A percentile compares a stretch with the other conserved stretches of the same genome.
phyloP scores from a whole-genome alignment of 2,797 vertebrate genomes.

The Emydoidea blandingii region DNA sequence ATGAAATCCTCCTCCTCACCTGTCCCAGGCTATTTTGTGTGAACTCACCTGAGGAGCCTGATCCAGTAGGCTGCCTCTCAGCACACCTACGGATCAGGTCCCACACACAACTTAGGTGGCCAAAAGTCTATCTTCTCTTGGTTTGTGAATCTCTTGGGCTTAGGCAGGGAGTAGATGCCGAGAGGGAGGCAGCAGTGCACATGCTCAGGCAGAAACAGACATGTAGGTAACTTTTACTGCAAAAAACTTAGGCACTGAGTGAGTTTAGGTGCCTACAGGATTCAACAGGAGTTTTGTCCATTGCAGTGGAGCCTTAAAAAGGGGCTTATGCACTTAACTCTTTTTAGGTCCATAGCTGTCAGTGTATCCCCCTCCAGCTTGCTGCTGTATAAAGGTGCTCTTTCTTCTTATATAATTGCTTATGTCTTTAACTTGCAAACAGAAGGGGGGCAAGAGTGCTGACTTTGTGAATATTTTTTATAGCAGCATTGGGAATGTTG shows the following conservation, averaged over 20 bases:
- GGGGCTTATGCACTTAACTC: background rate
- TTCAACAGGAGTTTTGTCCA: background rate
- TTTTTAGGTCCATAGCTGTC: background rate
- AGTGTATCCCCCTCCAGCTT: background rate
- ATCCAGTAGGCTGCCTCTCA: background rate
- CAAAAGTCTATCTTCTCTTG: background rate
- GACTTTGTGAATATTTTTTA: background rate
- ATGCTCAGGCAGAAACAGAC: background rate
- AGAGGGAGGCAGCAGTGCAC: background rate
- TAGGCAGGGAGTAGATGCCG: background rate
- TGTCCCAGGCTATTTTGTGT: background rate
- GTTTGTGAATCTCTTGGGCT: background rate
- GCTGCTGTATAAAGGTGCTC: background rate
- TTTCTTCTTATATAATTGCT: background rate
- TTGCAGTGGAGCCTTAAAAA: background rate
- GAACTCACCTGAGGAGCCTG: background rate
- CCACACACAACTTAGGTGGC: background rate
- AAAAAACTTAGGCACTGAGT: background rate
- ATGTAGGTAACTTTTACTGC: background rate
- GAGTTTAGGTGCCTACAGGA: background rate
- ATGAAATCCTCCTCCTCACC: background rate
- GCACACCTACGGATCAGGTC: background rate
- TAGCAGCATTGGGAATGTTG: background rate
- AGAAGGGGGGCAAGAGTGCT: conserved; percentile 46
- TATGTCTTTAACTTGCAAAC: conserved; percentile 38